Base-by-base conservation (phyloP, 2,797 vertebrate species). In the Pantherophis vulpinus region DNA sequence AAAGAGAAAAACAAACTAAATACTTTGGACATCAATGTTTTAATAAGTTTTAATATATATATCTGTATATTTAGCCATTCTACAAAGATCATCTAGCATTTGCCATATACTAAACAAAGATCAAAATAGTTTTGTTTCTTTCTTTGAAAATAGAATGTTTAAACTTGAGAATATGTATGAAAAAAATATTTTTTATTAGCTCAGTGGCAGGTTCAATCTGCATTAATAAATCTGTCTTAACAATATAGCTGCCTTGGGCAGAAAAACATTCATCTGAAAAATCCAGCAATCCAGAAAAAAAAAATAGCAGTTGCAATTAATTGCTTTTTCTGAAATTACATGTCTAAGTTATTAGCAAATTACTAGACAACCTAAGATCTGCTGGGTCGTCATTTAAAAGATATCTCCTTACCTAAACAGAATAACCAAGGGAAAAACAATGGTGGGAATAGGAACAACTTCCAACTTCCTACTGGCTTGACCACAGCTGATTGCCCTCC, bases 241-340 rank as follows among this genome's bases (percentile, higher is more conserved):
- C 29, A 70, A 42, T 29, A 42, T 60, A 29, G 91, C 63, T 88
- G 37, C 27, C 27, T 5, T 9, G 51, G 42, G 16, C 8, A 86
- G 16, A 66, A 51, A 70, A 79, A 60, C 12, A 87, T 20, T 55
- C 60, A 51, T 23, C 58, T 88, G 89, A 32, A 88, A 5, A 94
- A 37, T 3, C 29, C 91, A 89, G 51, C 11, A 27, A 55, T 11
- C 2, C 23, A 87, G 91, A 91, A 23, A 32, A 86, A 3, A 3
- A 12, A 59, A 6, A 13, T 55, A 59, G 5, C 7, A 58, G 63
- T 61, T 94, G 32, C 66, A 92, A 63, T 93, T 37, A 29, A 37
- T 23, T 20, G 27, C 0, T 88, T 54, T 88, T 88, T 55, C 66
- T 37, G 0, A 0, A 66, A 5, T 5, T 10, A 89, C 4, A 27